phyloP scores from a whole-genome alignment of 2,113 vertebrate genomes.

The Protobothrops flavoviridis region DNA sequence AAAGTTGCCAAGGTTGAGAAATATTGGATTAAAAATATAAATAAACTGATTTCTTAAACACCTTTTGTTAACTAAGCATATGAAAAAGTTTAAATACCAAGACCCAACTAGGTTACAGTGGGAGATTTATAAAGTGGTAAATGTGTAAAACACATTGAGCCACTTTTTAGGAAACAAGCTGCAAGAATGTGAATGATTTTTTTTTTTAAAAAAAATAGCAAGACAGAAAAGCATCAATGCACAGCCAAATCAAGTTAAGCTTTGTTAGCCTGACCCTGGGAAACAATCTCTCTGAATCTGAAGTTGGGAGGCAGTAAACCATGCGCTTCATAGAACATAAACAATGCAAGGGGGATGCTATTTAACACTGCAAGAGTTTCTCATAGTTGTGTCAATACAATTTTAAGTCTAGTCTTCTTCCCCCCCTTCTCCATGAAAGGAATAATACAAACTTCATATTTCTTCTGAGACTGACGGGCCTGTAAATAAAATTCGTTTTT shows the following conservation, averaged over 20 bases:
- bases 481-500: background rate
- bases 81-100: background rate
- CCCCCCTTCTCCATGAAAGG: conserved; percentile 18
- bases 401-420: conserved; percentile 18
- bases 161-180: conserved; percentile 17
- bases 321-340: conserved; percentile 39
- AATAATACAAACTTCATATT: conserved; percentile 44
- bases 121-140: background rate
- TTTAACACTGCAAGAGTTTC: conserved; percentile 47
- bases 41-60: background rate
- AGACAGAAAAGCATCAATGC: conserved; percentile 26
- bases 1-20: background rate
- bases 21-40: background rate
- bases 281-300: conserved; percentile 29
- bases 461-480: conserved; percentile 32
- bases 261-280: conserved; percentile 46
- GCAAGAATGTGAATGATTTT: conserved; percentile 30
- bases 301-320: conserved; percentile 52
- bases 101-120: background rate
- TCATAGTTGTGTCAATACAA: conserved; percentile 46
- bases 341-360: conserved; percentile 41
- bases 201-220: conserved; percentile 15
- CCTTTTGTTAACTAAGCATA: background rate
- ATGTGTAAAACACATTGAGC: background rate
- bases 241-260: conserved; percentile 51